These are phyloP conservation scores for Parasteatoda lunata DNA, from an alignment of 2,888 invertebrate genomes.

Conservation along the genomic window DNA sequence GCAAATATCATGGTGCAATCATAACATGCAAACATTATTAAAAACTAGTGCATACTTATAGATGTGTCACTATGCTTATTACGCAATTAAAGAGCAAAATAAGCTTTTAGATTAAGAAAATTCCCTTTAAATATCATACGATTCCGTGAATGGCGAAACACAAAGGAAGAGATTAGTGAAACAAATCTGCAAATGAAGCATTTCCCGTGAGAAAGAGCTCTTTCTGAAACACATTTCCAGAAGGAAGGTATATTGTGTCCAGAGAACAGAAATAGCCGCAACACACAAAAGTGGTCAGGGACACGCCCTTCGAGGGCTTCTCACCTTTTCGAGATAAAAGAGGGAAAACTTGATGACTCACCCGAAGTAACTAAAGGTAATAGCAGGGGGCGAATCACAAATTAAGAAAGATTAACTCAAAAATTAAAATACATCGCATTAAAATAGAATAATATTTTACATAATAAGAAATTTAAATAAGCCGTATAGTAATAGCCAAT, in stretches of 20 bases:
- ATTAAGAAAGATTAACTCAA: neutral
- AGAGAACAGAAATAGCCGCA: slow-evolving; percentile 3
- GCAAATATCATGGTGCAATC: too few relatives aligned
- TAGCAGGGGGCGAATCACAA: neutral
- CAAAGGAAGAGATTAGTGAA: neutral
- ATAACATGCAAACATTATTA: too few relatives aligned
- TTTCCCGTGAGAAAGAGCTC: neutral
- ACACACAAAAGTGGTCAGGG: slow-evolving; percentile 15
- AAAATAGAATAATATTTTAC: too few relatives aligned
- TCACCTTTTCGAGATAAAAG: slow-evolving; percentile 6
- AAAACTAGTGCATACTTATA: too few relatives aligned
- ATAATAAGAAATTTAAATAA: too few relatives aligned
- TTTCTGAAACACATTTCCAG: neutral
- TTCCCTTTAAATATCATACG: too few relatives aligned
- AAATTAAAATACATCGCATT: too few relatives aligned
- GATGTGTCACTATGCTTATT: too few relatives aligned
- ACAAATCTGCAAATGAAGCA: neutral
- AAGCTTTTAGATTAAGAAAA: too few relatives aligned
- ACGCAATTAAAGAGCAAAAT: too few relatives aligned
- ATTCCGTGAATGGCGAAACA: too few relatives aligned
- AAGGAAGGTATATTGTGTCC: neutral
- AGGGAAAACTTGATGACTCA: slow-evolving; percentile 28
- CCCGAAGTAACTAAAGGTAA: neutral
- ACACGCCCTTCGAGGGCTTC: slow-evolving; percentile 18
- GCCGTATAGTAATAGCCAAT: too few relatives aligned